A percentile compares a stretch with the other conserved stretches of the same genome.
Evolutionary conservation across 2,888 invertebrate genomes (phyloP).

Genomic region (Agrochola circellaris): DNA sequence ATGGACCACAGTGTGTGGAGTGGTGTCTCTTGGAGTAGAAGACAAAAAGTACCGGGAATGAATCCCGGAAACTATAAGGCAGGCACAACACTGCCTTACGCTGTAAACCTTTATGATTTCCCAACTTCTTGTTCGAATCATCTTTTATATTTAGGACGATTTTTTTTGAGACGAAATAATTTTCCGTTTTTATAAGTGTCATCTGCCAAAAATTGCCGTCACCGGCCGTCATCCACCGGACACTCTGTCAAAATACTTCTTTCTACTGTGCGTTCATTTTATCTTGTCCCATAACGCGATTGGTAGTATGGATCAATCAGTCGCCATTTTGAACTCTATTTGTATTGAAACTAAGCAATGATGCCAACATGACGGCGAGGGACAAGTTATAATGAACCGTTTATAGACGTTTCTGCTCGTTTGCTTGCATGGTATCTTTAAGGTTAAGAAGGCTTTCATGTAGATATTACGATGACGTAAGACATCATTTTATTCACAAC

Average conservation of each 20-base stretch:
- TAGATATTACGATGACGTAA: too few species aligned
- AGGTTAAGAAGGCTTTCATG: neutral
- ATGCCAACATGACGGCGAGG: too few species aligned
- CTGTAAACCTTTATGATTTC: constrained; percentile 51
- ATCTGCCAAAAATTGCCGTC: constrained; percentile 12
- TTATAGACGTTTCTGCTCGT: neutral
- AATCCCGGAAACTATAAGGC: constrained; percentile 54
- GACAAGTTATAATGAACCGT: too few species aligned
- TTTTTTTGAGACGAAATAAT: constrained; percentile 33
- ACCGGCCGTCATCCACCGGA: neutral
- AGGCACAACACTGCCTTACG: constrained; percentile 51
- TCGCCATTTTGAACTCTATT: too few species aligned
- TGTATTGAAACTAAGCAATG: too few species aligned
- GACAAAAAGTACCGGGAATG: constrained; percentile 42
- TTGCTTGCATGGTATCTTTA: neutral
- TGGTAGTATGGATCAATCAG: too few species aligned
- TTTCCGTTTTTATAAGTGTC: constrained; percentile 16
- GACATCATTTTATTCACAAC: neutral
- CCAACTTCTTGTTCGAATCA: constrained; percentile 54
- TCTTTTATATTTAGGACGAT: constrained; percentile 12
- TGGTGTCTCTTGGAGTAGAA: constrained; percentile 1
- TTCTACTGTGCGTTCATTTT: neutral
- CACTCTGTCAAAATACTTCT: neutral
- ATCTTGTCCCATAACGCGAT: too few species aligned
- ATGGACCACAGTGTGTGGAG: constrained; percentile 2